Evolutionary conservation across 2,113 vertebrate species (phyloP).

Genomic region (Phylloscopus trochiloides): DNA sequence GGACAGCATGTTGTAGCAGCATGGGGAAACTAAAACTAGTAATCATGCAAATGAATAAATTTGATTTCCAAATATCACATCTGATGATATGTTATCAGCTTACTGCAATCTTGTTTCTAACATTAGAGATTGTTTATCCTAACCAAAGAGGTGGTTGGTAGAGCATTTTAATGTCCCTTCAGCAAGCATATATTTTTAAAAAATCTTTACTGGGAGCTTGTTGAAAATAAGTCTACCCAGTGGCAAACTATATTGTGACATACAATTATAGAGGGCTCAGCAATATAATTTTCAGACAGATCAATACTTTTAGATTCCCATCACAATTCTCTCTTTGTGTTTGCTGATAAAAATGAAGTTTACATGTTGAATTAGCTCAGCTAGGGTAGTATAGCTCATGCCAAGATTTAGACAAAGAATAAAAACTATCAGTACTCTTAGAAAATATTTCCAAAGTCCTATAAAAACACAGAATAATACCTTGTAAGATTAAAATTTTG

Average conservation of each 20-base stretch:
- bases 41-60: background rate
- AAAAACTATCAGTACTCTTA: background rate
- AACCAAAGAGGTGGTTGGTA: background rate
- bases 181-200: background rate
- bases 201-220: background rate
- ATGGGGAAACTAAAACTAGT: background rate
- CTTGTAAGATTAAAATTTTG: background rate
- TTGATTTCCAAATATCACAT: background rate
- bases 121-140: background rate
- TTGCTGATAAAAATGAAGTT: slow-evolving; percentile 15
- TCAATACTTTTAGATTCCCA: slow-evolving; percentile 14
- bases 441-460: background rate
- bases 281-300: slow-evolving; percentile 9
- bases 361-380: slow-evolving; percentile 15
- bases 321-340: background rate
- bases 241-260: background rate
- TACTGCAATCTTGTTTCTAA: background rate
- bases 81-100: background rate
- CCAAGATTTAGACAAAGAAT: slow-evolving; percentile 9
- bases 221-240: background rate
- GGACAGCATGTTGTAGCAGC: background rate
- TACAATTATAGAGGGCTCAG: background rate
- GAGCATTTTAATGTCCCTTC: background rate
- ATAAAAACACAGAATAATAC: background rate
- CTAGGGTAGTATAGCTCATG: background rate